A percentile compares a stretch with the other conserved stretches of the same genome.
Evolutionary conservation across 1,140 invertebrate species (phyloP).

Genomic region (Bilobella aurantiaca): DNA sequence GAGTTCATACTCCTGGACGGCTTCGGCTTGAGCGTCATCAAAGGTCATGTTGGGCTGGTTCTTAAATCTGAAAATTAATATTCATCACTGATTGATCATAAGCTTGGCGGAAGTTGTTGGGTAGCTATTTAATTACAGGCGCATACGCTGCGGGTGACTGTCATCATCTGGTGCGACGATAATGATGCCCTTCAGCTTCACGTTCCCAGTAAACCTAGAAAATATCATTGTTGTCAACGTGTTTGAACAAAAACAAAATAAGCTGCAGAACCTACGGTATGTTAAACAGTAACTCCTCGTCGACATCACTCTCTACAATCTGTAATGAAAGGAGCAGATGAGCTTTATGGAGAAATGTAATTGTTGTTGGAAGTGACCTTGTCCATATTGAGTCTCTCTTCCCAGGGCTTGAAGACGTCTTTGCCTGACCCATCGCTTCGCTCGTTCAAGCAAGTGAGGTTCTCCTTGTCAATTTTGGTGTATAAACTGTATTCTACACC

Average conservation of each 20-base stretch:
- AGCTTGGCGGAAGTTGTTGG: not conserved
- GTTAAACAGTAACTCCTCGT: conserved; percentile 88
- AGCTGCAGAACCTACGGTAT: conserved; percentile 58
- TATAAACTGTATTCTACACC: conserved; percentile 79
- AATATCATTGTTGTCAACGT: too few relatives aligned
- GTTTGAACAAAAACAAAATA: conserved; percentile 9
- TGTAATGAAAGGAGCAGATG: conserved; percentile 41
- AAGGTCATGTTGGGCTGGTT: conserved; percentile 88
- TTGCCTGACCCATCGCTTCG: conserved; percentile 68
- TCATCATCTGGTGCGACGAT: conserved; percentile 74
- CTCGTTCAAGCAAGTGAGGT: conserved; percentile 86
- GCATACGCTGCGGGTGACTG: conserved; percentile 69
- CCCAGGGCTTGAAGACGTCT: conserved; percentile 84
- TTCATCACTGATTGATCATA: not conserved
- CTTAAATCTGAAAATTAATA: conserved; percentile 57
- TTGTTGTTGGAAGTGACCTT: conserved; percentile 45
- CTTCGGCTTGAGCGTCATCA: conserved; percentile 59
- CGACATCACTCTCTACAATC: conserved; percentile 89
- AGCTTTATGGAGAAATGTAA: not conserved
- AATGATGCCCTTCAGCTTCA: conserved; percentile 89
- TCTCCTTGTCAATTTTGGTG: conserved; percentile 78
- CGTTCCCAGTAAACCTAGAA: conserved; percentile 74
- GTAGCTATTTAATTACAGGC: conserved; percentile 57
- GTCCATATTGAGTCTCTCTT: conserved; percentile 63
- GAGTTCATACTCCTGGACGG: conserved; percentile 88